Percentiles rank a stretch among this genome's conserved stretches.
phyloP scores from a whole-genome alignment of 2,888 invertebrate genomes.

The Drosophila peninsularis region DNA sequence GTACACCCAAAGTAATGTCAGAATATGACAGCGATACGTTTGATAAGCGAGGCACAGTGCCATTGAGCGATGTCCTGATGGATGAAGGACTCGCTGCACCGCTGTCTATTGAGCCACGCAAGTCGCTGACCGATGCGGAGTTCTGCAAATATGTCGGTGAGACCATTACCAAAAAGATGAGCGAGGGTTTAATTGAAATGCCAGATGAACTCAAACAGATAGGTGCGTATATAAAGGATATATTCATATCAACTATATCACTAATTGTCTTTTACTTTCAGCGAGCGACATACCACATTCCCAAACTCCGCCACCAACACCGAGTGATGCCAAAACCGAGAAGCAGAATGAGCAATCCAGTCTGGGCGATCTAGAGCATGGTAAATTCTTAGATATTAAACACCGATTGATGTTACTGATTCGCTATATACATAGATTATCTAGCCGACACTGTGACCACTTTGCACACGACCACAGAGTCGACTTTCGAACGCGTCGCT shows the following conservation, averaged over 20 bases:
- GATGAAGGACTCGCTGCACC: constrained; percentile 63
- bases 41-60: constrained; percentile 49
- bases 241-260: too few species aligned
- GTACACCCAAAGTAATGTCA: background rate
- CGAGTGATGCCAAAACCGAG: constrained; percentile 78
- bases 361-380: constrained; percentile 57
- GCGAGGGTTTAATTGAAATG: constrained; percentile 82
- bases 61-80: constrained; percentile 41
- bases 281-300: constrained; percentile 82
- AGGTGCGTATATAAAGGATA: constrained; percentile 52
- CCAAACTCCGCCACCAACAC: constrained; percentile 85
- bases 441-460: constrained; percentile 79
- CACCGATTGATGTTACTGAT: too few species aligned
- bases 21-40: constrained; percentile 52
- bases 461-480: constrained; percentile 80
- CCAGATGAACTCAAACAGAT: constrained; percentile 79
- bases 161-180: constrained; percentile 83
- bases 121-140: constrained; percentile 83
- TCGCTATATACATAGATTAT: constrained; percentile 57
- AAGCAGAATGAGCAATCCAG: constrained; percentile 63
- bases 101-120: constrained; percentile 73
- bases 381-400: constrained; percentile 28
- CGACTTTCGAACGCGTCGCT: constrained; percentile 79
- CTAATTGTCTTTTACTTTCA: constrained; percentile 20
- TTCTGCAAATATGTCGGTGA: constrained; percentile 84